phyloP scores from a whole-genome alignment of 30 jellyfish, hydroid and myxozoan genomes.

The Rhopilema esculentum region DNA sequence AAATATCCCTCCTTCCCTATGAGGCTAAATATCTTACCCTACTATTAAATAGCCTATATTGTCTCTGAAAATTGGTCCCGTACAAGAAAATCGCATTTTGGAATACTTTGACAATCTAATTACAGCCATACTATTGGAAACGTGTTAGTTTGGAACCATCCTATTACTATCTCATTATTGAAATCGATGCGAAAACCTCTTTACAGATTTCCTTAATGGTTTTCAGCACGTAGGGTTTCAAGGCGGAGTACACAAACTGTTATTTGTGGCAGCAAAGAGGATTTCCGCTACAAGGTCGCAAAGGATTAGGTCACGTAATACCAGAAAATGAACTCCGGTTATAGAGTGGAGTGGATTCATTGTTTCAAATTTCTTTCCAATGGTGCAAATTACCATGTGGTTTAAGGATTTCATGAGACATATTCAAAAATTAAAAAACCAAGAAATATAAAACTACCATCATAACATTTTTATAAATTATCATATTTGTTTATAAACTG shows the following conservation, averaged over 20 bases:
- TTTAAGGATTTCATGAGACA: not conserved
- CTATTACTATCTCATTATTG: not conserved
- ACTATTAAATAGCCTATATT: no score
- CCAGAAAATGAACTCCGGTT: not conserved
- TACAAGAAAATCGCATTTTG: no score
- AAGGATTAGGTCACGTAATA: constrained; percentile 18
- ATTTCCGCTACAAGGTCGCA: constrained; percentile 11
- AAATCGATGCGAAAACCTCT: not conserved
- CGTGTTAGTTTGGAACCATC: not conserved
- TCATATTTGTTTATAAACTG: not conserved
- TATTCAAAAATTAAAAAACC: no score
- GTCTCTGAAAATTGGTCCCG: no score
- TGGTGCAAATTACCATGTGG: not conserved
- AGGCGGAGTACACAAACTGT: not conserved
- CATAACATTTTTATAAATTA: no score
- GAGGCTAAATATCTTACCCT: no score
- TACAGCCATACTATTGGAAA: not conserved
- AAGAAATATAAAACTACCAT: not conserved
- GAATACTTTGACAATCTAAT: no score
- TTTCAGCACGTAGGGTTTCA: not conserved
- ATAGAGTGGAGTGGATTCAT: not conserved
- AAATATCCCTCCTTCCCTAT: no score
- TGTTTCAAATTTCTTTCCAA: not conserved
- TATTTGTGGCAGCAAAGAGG: not conserved
- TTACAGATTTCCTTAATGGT: not conserved